Evolutionary conservation across 2,797 vertebrate species (phyloP).

Genomic region (Aratinga solstitialis): DNA sequence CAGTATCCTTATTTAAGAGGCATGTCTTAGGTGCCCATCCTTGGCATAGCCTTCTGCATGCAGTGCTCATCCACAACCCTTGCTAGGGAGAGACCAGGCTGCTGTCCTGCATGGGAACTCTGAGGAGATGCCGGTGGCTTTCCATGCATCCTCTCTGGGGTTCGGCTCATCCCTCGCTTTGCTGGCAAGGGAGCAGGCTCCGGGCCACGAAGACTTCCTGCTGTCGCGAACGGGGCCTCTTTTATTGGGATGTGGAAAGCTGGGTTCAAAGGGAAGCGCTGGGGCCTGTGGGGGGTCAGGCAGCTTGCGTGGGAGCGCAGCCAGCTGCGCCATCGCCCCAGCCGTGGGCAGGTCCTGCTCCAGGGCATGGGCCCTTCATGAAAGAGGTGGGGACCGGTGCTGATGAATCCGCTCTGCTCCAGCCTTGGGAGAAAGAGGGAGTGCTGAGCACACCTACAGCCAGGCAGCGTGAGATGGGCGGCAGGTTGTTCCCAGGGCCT

Average conservation of each 20-base stretch:
- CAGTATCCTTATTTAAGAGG: not conserved
- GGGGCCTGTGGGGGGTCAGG: not conserved
- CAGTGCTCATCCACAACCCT: rapidly evolving
- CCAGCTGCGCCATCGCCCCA: not conserved
- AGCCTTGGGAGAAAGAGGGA: constrained; percentile 6
- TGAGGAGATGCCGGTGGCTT: not conserved
- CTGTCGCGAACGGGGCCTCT: rapidly evolving
- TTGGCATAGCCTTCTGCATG: not conserved
- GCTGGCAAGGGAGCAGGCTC: rapidly evolving
- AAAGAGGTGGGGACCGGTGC: not conserved
- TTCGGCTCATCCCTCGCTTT: not conserved
- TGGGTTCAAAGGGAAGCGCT: not conserved
- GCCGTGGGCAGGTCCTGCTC: not conserved
- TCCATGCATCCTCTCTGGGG: not conserved
- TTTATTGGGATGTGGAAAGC: not conserved
- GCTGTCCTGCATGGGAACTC: not conserved
- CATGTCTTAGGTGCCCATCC: not conserved
- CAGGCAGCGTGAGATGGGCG: not conserved
- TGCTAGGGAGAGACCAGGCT: rapidly evolving
- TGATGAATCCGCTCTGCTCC: not conserved
- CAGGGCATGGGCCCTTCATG: not conserved
- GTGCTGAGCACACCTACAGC: constrained; percentile 3
- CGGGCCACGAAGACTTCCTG: rapidly evolving
- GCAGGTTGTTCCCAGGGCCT: constrained; percentile 50
- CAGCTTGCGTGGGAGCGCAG: not conserved